Conservation (phyloP, 2,797 vertebrate genomes). For the Mormyrops boulengeri region DNA sequence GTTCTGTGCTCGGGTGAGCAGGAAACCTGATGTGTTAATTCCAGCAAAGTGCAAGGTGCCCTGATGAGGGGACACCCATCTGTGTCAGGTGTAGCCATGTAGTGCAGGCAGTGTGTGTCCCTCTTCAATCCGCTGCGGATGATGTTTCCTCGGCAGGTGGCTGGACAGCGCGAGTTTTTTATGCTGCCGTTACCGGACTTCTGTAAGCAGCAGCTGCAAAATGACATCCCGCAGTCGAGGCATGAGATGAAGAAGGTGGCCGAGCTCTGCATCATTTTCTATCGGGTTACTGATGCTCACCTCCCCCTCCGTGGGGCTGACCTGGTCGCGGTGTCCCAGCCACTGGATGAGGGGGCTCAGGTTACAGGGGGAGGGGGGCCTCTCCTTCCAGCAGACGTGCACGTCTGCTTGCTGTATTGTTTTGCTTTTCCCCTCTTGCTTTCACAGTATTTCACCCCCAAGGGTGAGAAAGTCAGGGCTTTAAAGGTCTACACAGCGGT, state of each 20-base stretch:
- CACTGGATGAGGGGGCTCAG: not conserved
- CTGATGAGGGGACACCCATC: not conserved
- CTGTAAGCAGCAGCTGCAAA: conserved; percentile 19
- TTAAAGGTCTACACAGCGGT: not conserved
- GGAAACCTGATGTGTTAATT: not conserved
- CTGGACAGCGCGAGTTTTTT: conserved; percentile 23
- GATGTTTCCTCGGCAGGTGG: conserved; percentile 12
- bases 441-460: not conserved
- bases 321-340: not conserved
- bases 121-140: not conserved
- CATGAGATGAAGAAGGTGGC: not conserved
- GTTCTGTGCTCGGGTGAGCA: not conserved
- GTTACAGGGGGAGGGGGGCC: not conserved
- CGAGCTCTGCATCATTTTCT: not conserved
- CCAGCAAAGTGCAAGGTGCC: not conserved
- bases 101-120: not conserved
- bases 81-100: not conserved
- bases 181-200: not conserved
- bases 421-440: not conserved
- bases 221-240: conserved; percentile 13
- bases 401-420: not conserved
- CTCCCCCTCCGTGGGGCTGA: not conserved
- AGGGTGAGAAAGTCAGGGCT: not conserved
- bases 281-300: not conserved
- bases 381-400: not conserved